Evolutionary conservation across 2,888 invertebrate genomes (phyloP).

Genomic region (Pinctada fucata): DNA sequence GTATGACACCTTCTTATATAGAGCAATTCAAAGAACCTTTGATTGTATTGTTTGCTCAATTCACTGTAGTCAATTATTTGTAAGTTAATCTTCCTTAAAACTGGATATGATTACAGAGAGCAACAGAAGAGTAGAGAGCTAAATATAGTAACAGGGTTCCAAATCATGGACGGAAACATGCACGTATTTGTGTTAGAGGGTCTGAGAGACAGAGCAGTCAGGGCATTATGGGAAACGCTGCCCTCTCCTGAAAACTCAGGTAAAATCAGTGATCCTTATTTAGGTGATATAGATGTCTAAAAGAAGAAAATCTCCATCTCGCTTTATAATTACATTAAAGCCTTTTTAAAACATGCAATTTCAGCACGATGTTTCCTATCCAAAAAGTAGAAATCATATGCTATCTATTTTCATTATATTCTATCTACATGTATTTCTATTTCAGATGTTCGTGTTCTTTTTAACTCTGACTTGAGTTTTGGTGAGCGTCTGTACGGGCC

Average conservation of each 20-base stretch:
- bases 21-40: too few species aligned
- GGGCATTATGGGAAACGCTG: constrained; percentile 66
- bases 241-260: constrained; percentile 69
- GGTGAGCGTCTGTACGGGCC: constrained; percentile 73
- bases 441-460: constrained; percentile 72
- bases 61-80: too few species aligned
- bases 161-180: constrained; percentile 71
- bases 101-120: constrained; percentile 56
- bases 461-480: constrained; percentile 73
- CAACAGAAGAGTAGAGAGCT: constrained; percentile 70
- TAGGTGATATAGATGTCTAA: too few species aligned
- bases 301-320: too few species aligned
- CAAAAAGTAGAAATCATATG: too few species aligned
- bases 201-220: constrained; percentile 66
- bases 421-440: neutral
- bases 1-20: too few species aligned
- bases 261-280: constrained; percentile 31
- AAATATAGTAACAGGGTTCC: constrained; percentile 76
- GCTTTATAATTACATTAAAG: too few species aligned
- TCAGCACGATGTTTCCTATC: too few species aligned
- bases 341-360: too few species aligned
- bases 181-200: constrained; percentile 76
- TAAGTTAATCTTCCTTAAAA: neutral
- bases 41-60: too few species aligned
- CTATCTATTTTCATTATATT: too few species aligned